A percentile compares a stretch with the other conserved stretches of the same genome.
Evolutionary conservation across 2,888 invertebrate species (phyloP).

Genomic region (Pachliopta kotzebuea): DNA sequence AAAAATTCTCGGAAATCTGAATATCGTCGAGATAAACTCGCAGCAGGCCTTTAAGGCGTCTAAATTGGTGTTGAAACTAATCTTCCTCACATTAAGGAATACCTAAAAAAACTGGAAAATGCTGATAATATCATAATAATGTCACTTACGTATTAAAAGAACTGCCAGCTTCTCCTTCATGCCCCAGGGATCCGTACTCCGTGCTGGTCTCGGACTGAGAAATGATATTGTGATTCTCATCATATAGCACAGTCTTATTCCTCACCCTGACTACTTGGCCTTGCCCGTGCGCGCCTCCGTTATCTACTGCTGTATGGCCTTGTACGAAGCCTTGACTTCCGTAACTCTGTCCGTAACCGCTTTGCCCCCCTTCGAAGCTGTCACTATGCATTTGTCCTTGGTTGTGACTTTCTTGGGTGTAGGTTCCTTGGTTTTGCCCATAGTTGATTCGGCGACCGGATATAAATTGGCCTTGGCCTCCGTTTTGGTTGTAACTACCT

Average conservation of each 20-base stretch:
- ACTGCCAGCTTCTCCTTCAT: constrained; percentile 70
- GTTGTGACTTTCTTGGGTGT: constrained; percentile 30
- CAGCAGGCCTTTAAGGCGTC: no score
- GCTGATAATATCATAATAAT: background rate
- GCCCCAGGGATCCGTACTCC: constrained; percentile 67
- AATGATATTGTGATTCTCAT: constrained; percentile 67
- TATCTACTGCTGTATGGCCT: constrained; percentile 33
- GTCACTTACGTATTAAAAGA: constrained; percentile 66
- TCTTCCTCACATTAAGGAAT: no score
- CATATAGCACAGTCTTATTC: constrained; percentile 61
- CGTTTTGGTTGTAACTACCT: constrained; percentile 32
- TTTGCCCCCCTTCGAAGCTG: constrained; percentile 35
- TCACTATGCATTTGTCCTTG: constrained; percentile 33
- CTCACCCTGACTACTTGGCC: constrained; percentile 51
- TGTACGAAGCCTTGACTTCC: constrained; percentile 23
- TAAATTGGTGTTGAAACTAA: no score
- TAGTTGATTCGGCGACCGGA: constrained; percentile 25
- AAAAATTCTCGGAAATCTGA: no score
- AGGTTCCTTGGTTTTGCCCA: constrained; percentile 29
- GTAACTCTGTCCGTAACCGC: constrained; percentile 38
- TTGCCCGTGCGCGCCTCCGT: constrained; percentile 40
- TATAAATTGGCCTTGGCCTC: constrained; percentile 24
- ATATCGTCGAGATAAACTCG: no score
- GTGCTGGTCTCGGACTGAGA: constrained; percentile 76
- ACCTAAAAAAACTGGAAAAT: no score